Percentiles rank a stretch among this genome's conserved stretches.
Conservation (phyloP, 2,888 invertebrate species). For the Dolichopus griseipennis region DNA sequence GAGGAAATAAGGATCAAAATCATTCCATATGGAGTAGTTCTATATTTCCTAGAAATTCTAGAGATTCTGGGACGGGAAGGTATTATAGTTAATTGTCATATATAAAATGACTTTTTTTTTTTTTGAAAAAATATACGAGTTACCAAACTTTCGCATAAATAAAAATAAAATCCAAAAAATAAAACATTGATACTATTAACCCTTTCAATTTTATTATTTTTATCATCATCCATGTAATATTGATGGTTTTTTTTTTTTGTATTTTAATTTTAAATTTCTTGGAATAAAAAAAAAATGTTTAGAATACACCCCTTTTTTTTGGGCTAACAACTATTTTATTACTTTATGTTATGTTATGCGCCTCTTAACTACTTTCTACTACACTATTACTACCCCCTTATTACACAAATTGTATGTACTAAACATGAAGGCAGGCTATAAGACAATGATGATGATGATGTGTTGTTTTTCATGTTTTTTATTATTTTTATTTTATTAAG, state of each 20-base stretch:
- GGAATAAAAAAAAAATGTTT: background rate
- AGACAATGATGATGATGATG: no score
- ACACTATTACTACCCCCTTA: no score
- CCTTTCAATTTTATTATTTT: background rate
- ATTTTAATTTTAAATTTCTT: background rate
- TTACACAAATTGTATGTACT: no score
- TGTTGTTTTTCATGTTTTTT: no score
- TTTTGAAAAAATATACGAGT: background rate
- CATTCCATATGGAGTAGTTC: background rate
- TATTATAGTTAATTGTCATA: background rate
- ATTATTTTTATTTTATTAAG: no score
- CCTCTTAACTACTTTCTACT: no score
- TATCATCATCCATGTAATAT: background rate
- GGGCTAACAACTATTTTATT: background rate
- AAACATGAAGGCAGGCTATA: no score
- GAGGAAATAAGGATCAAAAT: no score
- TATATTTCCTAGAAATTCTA: no score
- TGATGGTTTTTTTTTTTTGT: background rate
- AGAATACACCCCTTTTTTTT: background rate
- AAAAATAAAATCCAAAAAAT: background rate
- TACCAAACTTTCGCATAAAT: background rate
- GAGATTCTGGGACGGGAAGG: no score
- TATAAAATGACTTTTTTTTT: no score
- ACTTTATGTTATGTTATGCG: no score
- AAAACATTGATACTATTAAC: background rate